These are phyloP conservation scores for Leptinotarsa lineolata DNA, from an alignment of 1,140 invertebrate genomes.

Conservation along the genomic window DNA sequence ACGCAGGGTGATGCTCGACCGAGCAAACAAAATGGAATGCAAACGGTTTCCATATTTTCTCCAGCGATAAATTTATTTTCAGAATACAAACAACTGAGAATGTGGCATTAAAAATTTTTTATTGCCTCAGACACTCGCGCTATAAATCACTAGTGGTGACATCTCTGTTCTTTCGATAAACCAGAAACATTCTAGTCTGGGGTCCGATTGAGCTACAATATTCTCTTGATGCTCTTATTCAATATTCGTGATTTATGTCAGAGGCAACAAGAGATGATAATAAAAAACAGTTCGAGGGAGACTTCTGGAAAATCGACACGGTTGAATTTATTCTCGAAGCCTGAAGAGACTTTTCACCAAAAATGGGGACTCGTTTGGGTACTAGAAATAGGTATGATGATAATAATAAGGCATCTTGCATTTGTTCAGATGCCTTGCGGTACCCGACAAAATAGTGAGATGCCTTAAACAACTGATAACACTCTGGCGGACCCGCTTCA, in stretches of 20 bases:
- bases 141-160: conserved; percentile 41
- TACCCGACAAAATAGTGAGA: too few species aligned
- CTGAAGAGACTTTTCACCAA: neutral
- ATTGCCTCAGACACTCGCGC: conserved; percentile 31
- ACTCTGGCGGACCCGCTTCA: too few species aligned
- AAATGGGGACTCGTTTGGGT: neutral
- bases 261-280: neutral
- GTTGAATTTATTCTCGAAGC: neutral
- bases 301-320: neutral
- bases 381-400: too few species aligned
- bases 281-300: neutral
- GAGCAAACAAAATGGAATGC: conserved; percentile 35
- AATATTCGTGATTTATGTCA: neutral
- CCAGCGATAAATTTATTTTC: conserved; percentile 42
- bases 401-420: too few species aligned
- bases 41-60: conserved; percentile 38
- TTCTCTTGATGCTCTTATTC: neutral
- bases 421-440: too few species aligned
- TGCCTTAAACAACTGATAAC: too few species aligned
- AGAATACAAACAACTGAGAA: conserved; percentile 42
- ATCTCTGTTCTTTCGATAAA: conserved; percentile 35
- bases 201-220: neutral
- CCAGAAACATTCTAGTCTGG: neutral
- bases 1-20: conserved; percentile 27
- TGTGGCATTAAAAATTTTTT: conserved; percentile 44